These are phyloP conservation scores for Musca domestica DNA, from an alignment of 1,140 invertebrate species.

Conservation along the genomic window DNA sequence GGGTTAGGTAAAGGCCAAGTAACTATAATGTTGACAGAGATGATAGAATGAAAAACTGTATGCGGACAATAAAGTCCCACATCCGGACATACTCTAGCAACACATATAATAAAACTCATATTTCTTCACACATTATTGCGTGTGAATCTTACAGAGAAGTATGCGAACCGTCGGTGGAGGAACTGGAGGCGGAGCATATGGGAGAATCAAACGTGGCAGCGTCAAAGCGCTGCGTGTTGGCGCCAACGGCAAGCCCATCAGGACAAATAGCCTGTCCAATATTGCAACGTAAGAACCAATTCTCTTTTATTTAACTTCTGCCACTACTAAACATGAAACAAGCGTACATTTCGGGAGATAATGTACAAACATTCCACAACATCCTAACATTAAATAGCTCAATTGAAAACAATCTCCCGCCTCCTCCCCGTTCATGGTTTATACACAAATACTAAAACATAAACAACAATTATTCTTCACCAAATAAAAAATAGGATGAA, in stretches of 20 bases:
- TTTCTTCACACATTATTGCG: constrained; percentile 26
- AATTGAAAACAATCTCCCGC: constrained; percentile 15
- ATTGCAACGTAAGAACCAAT: constrained; percentile 50
- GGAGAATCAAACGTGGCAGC: constrained; percentile 31
- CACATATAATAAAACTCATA: constrained; percentile 18
- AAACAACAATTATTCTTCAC: constrained; percentile 33
- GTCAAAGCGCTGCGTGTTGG: constrained; percentile 44
- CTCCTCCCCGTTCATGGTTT: background rate
- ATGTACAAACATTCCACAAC: constrained; percentile 7
- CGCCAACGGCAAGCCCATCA: constrained; percentile 43
- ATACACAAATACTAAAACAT: constrained; percentile 33
- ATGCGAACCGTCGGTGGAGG: constrained; percentile 34
- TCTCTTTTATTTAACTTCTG: constrained; percentile 25
- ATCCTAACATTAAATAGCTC: background rate
- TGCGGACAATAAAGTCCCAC: too few relatives aligned
- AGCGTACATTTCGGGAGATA: too few relatives aligned
- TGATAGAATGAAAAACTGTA: too few relatives aligned
- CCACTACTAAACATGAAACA: constrained; percentile 21
- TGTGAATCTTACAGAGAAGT: constrained; percentile 52
- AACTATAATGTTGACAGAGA: background rate
- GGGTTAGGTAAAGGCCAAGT: constrained; percentile 8
- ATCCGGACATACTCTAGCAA: constrained; percentile 14
- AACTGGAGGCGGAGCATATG: constrained; percentile 15
- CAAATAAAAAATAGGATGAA: constrained; percentile 41
- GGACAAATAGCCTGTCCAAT: constrained; percentile 43